phyloP scores from a whole-genome alignment of 2,888 invertebrate genomes.

The Luffia ferchaultella region DNA sequence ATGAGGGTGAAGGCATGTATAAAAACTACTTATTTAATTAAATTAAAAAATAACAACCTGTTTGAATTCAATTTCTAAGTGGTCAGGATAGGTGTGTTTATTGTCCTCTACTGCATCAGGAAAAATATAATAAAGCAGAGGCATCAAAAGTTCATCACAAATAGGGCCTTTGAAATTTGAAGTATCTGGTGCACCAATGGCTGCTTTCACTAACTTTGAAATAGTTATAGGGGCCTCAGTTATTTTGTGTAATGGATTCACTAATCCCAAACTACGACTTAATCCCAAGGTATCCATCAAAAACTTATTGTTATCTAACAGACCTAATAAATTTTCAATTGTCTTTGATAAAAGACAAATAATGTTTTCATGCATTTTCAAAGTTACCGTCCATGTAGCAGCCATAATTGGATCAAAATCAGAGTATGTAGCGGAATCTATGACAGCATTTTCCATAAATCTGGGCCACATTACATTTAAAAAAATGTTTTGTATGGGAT shows the following conservation, averaged over 20 bases:
- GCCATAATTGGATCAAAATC: conserved; percentile 86
- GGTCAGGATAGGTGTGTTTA: conserved; percentile 58
- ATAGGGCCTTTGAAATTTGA: conserved; percentile 77
- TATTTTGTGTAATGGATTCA: conserved; percentile 72
- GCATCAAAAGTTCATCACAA: conserved; percentile 75
- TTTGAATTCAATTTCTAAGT: conserved; percentile 52
- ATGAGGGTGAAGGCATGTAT: no score
- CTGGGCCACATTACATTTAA: conserved; percentile 88
- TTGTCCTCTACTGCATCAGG: conserved; percentile 83
- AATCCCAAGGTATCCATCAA: conserved; percentile 55
- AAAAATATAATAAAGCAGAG: conserved; percentile 84
- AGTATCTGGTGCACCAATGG: conserved; percentile 54
- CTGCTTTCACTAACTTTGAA: conserved; percentile 62
- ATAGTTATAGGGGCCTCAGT: conserved; percentile 82
- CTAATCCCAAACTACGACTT: conserved; percentile 50
- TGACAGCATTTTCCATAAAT: conserved; percentile 83
- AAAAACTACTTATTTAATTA: no score
- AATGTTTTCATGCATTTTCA: conserved; percentile 72
- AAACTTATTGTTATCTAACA: conserved; percentile 62
- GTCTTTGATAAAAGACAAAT: conserved; percentile 81
- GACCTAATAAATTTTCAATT: conserved; percentile 73
- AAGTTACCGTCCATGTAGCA: conserved; percentile 79
- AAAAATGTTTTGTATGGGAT: conserved; percentile 80
- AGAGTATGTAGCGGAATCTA: conserved; percentile 87
- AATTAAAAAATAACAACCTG: no score